Conservation (phyloP, 2,113 vertebrate genomes). For the Cervus canadensis region DNA sequence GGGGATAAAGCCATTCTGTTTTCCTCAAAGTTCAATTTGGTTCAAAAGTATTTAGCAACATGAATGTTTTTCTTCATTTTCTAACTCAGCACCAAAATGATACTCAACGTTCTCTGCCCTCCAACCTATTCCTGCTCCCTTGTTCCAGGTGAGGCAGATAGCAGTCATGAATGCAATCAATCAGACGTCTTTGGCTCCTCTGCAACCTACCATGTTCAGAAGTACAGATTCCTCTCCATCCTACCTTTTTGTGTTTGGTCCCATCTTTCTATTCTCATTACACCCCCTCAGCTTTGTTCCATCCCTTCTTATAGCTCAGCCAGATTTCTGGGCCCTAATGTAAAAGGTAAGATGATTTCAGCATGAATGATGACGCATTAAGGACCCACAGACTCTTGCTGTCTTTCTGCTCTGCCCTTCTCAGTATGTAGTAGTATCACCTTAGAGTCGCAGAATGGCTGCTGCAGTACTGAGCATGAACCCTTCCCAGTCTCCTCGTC, state of each 20-base stretch:
- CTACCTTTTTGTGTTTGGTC: neutral
- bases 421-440: neutral
- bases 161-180: neutral
- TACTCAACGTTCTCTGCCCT: neutral
- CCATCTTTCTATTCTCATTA: neutral
- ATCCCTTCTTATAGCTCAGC: neutral
- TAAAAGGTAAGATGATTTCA: neutral
- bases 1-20: neutral
- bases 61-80: neutral
- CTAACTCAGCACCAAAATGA: neutral
- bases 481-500: neutral
- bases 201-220: neutral
- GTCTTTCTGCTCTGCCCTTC: neutral
- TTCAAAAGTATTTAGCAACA: neutral
- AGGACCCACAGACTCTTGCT: neutral
- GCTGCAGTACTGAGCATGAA: neutral
- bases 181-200: neutral
- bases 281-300: neutral
- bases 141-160: neutral
- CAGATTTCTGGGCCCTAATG: neutral
- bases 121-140: neutral
- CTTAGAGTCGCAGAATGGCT: neutral
- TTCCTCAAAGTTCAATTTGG: neutral
- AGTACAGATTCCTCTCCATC: neutral
- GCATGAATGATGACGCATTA: neutral